These are phyloP conservation scores for Delphinus delphis DNA, from an alignment of 2,113 vertebrate species.

Conservation along the genomic window DNA sequence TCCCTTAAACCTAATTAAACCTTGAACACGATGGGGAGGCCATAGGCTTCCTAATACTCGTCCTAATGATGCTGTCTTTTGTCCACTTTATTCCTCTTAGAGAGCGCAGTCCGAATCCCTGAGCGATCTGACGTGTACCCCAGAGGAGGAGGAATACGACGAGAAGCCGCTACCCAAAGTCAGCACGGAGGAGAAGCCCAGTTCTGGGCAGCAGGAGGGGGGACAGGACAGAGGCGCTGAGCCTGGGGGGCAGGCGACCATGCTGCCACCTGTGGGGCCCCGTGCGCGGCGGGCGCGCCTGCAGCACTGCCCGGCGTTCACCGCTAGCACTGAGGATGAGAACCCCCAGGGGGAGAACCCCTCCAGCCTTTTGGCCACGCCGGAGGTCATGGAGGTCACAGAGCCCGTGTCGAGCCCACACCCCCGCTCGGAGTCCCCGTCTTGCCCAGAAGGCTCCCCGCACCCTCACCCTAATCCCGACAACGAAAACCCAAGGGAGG, in stretches of 20 bases:
- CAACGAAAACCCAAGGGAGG: slow-evolving; percentile 35
- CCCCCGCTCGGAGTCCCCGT: neutral
- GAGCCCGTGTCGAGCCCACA: neutral
- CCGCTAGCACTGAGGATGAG: slow-evolving; percentile 69
- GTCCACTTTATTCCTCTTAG: slow-evolving; percentile 71
- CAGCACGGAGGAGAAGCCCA: slow-evolving; percentile 63
- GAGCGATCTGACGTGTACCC: slow-evolving; percentile 82
- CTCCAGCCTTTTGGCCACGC: neutral
- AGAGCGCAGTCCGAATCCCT: slow-evolving; percentile 82
- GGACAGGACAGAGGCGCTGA: slow-evolving; percentile 7
- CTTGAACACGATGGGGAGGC: neutral
- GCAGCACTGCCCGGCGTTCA: slow-evolving; percentile 61
- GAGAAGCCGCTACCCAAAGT: slow-evolving; percentile 59
- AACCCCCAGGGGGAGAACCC: slow-evolving; percentile 37
- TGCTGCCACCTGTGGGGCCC: neutral
- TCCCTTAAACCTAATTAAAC: neutral
- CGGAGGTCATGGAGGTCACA: neutral
- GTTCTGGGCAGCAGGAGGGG: slow-evolving; percentile 54
- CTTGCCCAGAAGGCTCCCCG: slow-evolving; percentile 26
- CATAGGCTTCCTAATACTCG: too few relatives aligned
- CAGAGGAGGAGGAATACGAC: slow-evolving; percentile 82
- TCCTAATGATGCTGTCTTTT: neutral
- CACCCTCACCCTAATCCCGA: neutral
- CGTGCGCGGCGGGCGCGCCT: slow-evolving; percentile 57
- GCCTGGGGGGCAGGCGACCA: neutral